phyloP scores from a whole-genome alignment of 2,113 vertebrate species.

The Mormoops blainvillei region DNA sequence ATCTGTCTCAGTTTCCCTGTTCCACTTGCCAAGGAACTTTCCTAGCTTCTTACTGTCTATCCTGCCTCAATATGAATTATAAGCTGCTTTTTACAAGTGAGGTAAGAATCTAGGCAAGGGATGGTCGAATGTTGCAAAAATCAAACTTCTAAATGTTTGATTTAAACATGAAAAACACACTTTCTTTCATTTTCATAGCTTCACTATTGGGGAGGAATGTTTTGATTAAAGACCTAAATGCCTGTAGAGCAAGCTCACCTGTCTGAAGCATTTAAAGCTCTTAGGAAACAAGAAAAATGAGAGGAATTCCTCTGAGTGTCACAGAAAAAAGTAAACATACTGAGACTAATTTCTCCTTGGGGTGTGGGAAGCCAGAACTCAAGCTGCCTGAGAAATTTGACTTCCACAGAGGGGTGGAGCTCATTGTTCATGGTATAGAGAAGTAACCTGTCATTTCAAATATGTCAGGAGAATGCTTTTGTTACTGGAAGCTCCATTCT shows the following conservation, averaged over 20 bases:
- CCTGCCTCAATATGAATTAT: neutral
- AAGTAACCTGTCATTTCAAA: neutral
- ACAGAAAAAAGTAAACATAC: neutral
- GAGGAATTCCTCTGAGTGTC: neutral
- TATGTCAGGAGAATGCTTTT: neutral
- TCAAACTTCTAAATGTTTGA: neutral
- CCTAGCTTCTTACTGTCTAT: too few species aligned
- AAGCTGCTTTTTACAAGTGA: neutral
- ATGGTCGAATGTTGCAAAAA: neutral
- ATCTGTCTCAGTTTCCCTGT: too few species aligned
- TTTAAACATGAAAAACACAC: neutral
- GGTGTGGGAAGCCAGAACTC: neutral
- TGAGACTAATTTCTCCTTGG: neutral
- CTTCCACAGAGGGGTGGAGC: neutral
- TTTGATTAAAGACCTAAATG: neutral
- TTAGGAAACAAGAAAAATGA: conserved; percentile 2
- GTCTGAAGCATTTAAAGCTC: neutral
- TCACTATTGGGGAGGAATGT: neutral
- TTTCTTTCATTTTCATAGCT: neutral
- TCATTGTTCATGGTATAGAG: neutral
- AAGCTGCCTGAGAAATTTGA: neutral
- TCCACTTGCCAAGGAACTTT: too few species aligned
- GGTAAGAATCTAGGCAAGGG: neutral
- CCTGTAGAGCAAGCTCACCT: neutral
- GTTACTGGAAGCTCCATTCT: too few species aligned